Percentiles rank a stretch among this genome's conserved stretches.
Conservation (phyloP, 1,140 invertebrate genomes). For the Caenorhabditis tropicalis region DNA sequence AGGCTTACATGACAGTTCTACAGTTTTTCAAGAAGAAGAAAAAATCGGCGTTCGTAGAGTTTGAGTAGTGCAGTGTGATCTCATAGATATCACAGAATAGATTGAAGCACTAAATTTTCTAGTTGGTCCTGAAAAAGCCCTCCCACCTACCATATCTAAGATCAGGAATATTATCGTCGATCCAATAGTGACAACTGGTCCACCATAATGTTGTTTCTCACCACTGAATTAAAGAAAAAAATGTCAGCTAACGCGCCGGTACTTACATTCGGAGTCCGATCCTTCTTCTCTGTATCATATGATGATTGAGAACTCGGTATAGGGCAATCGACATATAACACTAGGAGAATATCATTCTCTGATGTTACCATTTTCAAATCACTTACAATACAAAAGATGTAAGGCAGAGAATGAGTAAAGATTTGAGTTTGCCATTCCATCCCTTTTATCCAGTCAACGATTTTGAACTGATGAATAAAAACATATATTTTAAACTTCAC, state of each 20-base stretch:
- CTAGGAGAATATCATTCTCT: not conserved
- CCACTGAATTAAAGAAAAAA: no score
- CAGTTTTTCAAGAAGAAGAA: not conserved
- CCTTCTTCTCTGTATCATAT: not conserved
- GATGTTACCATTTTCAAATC: no score
- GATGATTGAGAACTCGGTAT: not conserved
- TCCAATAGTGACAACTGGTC: not conserved
- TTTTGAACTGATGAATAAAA: not conserved
- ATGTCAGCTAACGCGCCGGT: no score
- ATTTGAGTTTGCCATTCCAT: slow-evolving; percentile 24
- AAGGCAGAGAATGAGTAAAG: not conserved
- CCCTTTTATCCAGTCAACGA: not conserved
- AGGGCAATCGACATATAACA: not conserved
- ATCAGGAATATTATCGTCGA: not conserved
- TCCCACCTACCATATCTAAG: not conserved
- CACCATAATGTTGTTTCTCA: not conserved
- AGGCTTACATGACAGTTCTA: not conserved
- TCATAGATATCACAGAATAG: not conserved
- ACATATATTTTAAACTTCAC: not conserved
- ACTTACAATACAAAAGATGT: not conserved
- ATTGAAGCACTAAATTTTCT: not conserved
- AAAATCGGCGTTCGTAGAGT: not conserved
- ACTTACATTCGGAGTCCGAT: not conserved
- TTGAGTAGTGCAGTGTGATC: not conserved
- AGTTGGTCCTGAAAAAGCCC: not conserved